A percentile compares a stretch with the other conserved stretches of the same genome.
phyloP scores from a whole-genome alignment of 2,797 vertebrate species.

The Falco biarmicus region DNA sequence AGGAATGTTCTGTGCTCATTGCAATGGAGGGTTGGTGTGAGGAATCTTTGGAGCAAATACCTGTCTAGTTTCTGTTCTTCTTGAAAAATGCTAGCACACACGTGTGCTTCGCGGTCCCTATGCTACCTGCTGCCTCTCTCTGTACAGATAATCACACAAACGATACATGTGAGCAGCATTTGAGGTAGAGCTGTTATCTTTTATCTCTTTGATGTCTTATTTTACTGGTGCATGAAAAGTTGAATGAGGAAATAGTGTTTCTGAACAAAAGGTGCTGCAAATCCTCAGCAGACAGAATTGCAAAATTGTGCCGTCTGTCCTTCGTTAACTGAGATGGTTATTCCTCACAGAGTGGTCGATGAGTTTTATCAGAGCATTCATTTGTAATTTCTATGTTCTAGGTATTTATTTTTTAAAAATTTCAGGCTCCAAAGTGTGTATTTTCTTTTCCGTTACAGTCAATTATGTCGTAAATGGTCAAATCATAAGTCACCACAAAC shows the following conservation, averaged over 20 bases:
- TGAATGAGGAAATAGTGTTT: constrained; percentile 4
- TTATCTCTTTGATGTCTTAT: constrained; percentile 51
- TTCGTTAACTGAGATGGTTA: background rate
- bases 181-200: constrained; percentile 39
- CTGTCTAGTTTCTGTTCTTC: background rate
- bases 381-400: background rate
- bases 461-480: constrained; percentile 64
- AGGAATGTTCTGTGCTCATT: background rate
- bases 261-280: constrained; percentile 51
- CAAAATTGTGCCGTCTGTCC: constrained; percentile 12
- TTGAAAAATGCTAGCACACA: background rate
- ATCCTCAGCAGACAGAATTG: background rate
- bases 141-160: background rate
- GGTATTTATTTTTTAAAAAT: background rate
- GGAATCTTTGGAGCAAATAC: constrained; percentile 11
- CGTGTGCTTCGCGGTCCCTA: background rate
- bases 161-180: constrained; percentile 32
- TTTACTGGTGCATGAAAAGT: constrained; percentile 23
- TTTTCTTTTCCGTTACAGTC: constrained; percentile 44
- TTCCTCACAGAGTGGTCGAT: background rate
- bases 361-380: background rate
- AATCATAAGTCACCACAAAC: constrained; percentile 66
- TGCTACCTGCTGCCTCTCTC: background rate
- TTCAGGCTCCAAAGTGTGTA: background rate
- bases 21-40: background rate